phyloP scores from a whole-genome alignment of 2,888 invertebrate genomes.

The Ypsolopha sequella region DNA sequence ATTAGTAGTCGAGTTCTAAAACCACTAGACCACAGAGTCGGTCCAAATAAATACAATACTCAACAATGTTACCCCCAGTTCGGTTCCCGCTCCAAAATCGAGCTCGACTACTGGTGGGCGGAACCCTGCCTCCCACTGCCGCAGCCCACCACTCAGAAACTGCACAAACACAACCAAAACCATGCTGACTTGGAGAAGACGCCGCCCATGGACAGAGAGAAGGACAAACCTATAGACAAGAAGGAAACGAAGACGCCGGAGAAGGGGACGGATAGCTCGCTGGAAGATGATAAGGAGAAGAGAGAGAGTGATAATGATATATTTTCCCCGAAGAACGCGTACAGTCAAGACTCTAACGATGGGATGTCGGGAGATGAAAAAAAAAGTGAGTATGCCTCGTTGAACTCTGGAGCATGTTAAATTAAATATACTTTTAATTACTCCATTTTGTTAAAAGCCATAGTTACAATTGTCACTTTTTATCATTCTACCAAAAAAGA shows the following conservation, averaged over 20 bases:
- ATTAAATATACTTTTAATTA: no score
- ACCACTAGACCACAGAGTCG: no score
- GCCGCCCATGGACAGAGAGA: conserved; percentile 11
- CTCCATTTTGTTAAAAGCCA: no score
- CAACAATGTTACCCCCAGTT: conserved; percentile 51
- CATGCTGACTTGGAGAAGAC: conserved; percentile 10
- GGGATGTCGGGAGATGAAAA: conserved; percentile 58
- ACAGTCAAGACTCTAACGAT: conserved; percentile 58
- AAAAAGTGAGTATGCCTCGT: conserved; percentile 30
- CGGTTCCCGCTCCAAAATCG: conserved; percentile 79
- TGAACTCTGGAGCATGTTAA: no score
- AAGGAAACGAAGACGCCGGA: conserved; percentile 27
- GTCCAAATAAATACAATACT: no score
- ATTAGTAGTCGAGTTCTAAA: no score
- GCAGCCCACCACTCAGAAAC: conserved; percentile 15
- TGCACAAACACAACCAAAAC: not conserved
- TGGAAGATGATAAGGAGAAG: conserved; percentile 38
- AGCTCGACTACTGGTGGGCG: conserved; percentile 86
- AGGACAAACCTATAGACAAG: conserved; percentile 14
- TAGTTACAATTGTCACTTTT: no score
- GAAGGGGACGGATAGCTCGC: conserved; percentile 29
- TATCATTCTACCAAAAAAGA: no score
- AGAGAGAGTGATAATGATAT: conserved; percentile 45
- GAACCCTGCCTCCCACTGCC: conserved; percentile 57
- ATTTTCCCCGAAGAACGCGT: conserved; percentile 50